Evolutionary conservation across 2,888 invertebrate species (phyloP).

Genomic region (Lobophora halterata): DNA sequence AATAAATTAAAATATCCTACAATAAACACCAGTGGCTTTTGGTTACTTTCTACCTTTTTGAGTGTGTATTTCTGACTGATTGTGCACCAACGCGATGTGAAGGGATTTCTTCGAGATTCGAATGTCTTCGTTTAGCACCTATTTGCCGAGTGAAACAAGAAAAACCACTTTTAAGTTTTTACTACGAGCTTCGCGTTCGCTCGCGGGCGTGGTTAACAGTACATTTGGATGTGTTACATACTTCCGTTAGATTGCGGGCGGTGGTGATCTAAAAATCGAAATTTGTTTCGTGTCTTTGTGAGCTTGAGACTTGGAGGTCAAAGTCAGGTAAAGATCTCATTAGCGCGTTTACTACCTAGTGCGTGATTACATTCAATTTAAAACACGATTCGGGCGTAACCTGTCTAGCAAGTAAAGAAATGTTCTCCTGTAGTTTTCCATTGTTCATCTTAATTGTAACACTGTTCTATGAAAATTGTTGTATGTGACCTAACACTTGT

Average conservation of each 20-base stretch:
- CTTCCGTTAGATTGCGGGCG: conserved; percentile 63
- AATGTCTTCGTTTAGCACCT: conserved; percentile 38
- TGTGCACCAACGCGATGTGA: conserved; percentile 8
- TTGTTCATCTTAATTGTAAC: conserved; percentile 1
- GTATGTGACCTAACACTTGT: neutral
- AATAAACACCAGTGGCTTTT: no score
- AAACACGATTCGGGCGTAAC: conserved; percentile 8
- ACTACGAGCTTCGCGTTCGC: conserved; percentile 37
- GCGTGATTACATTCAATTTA: neutral
- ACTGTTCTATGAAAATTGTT: neutral
- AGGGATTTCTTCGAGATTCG: conserved; percentile 25
- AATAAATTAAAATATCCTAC: neutral
- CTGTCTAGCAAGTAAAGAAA: conserved; percentile 1
- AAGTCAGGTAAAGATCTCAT: conserved; percentile 16
- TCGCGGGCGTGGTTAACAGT: conserved; percentile 52
- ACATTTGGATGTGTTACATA: conserved; percentile 54
- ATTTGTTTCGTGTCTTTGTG: conserved; percentile 10
- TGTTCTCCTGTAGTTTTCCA: conserved; percentile 9
- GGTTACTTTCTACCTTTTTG: no score
- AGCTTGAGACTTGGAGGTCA: conserved; percentile 15
- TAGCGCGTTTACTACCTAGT: neutral
- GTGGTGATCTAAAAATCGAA: conserved; percentile 23
- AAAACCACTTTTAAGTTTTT: conserved; percentile 59
- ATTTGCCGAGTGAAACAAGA: conserved; percentile 49
- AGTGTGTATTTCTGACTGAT: no score